Evolutionary conservation across 1,140 invertebrate genomes (phyloP), one percentile per base, ranked within the genome.

Genomic region (Coenobita brevimanus): DNA sequence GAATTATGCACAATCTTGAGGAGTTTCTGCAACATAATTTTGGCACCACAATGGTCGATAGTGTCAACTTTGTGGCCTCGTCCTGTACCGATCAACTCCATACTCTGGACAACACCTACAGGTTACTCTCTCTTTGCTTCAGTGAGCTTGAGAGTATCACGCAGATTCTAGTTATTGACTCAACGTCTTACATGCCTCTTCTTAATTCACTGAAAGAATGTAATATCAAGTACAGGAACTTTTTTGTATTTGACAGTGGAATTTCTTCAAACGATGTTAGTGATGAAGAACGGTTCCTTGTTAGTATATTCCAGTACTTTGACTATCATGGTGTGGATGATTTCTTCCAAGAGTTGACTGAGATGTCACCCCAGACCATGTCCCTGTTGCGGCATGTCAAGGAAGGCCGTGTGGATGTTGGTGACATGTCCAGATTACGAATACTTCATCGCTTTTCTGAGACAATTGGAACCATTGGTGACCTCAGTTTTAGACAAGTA

Each of bases 241-340:
- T 84, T 3, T 84, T 84, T 41, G 57, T 75, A 3, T 75, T 84
- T 15, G 69, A 84, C 33, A 67, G 38, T 24, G 41, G 60, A 10
- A 38, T 24, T 6, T 27, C 2, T 41, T 33, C 21, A 10, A 36
- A 17, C 43, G 78, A 43, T 24, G 21, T 41, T 1, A 75, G 30
- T 15, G 46, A 64, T 21, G 82, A 84, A 38, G 69, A 75, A 24
- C 41, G 57, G 4, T 84, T 84, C 54, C 60, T 84, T 41, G 8
- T 17, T 10, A 67, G 75, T 60, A 75, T 75, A 33, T 84, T 84
- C 38, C 46, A 33, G 1, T 69, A 75, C 38, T 84, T 60, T n/a
- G 82, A 84, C 30, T 75, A 75, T 15, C 82, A 73, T 27, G 82
- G 82, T 21, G 69, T 84, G 8, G 69, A 76, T 17, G 82, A 84